phyloP scores from a whole-genome alignment of 2,888 invertebrate species.

The Mythimna loreyi region DNA sequence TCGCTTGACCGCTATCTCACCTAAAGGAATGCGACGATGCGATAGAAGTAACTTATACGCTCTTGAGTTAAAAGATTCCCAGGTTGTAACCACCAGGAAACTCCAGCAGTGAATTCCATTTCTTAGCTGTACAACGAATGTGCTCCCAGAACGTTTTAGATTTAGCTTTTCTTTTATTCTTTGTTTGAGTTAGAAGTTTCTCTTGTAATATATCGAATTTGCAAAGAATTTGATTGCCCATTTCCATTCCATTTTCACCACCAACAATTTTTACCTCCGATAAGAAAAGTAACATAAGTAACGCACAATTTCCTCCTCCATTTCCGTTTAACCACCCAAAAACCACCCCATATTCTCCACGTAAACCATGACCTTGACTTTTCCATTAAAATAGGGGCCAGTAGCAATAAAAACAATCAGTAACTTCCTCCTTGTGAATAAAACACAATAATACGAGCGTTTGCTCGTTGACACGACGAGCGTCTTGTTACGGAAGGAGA shows the following conservation, averaged over 20 bases:
- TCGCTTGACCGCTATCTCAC: no score
- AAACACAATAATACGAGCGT: constrained; percentile 44
- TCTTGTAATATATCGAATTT: background rate
- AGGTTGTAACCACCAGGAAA: no score
- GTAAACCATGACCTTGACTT: constrained; percentile 11
- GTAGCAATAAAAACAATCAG: constrained; percentile 42
- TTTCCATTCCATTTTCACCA: background rate
- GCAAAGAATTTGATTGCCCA: background rate
- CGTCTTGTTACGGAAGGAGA: constrained; percentile 22
- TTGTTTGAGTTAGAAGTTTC: background rate
- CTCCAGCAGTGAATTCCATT: no score
- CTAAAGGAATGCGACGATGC: no score
- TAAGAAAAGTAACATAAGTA: background rate
- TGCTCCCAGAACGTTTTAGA: no score
- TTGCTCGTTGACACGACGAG: constrained; percentile 33
- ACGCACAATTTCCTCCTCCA: constrained; percentile 5
- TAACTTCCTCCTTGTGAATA: constrained; percentile 34
- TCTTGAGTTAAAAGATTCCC: no score
- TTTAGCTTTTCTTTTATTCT: no score
- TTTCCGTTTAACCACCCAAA: constrained; percentile 2
- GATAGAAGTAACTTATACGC: no score
- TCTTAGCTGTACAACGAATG: no score
- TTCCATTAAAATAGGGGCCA: constrained; percentile 10
- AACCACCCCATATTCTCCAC: background rate
- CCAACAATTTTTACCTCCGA: background rate